A percentile compares a stretch with the other conserved stretches of the same genome.
These are phyloP conservation scores for Amphiura filiformis DNA, from an alignment of 35 echinoderm and acorn worm species.

Conservation along the genomic window DNA sequence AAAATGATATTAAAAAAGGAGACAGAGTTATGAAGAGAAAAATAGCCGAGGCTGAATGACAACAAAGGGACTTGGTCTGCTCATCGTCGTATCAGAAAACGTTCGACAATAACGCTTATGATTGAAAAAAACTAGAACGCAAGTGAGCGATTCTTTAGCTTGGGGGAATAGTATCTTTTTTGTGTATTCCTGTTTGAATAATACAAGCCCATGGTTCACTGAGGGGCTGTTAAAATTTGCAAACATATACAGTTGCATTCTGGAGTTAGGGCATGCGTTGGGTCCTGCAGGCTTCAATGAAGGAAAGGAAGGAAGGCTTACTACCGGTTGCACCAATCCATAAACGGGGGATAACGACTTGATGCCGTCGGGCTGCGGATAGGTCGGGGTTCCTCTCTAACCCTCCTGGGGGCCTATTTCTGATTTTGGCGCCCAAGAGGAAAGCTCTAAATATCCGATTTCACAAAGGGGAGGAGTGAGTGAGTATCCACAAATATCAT, in stretches of 20 bases:
- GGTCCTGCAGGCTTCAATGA: not conserved
- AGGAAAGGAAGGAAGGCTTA: not conserved
- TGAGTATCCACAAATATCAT: constrained; percentile 1
- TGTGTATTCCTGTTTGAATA: constrained; percentile 12
- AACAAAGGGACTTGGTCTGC: not conserved
- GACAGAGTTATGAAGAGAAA: not conserved
- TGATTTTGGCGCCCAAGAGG: not conserved
- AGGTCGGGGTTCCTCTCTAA: not conserved
- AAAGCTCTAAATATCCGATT: not conserved
- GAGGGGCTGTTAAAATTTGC: constrained; percentile 10
- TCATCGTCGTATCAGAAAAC: not conserved
- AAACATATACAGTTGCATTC: not conserved
- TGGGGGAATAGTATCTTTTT: constrained; percentile 3
- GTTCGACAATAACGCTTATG: not conserved
- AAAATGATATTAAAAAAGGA: constrained; percentile 4
- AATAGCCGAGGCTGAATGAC: not conserved
- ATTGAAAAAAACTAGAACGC: constrained; percentile 11
- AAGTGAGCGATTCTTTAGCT: not conserved
- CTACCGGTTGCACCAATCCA: not conserved
- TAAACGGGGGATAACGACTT: not conserved
- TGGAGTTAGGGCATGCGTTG: not conserved
- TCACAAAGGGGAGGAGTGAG: not conserved
- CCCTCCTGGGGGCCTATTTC: not conserved
- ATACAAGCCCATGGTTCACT: not conserved
- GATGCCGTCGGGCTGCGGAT: not conserved